Evolutionary conservation across 2,113 vertebrate genomes (phyloP), one percentile per base, ranked within the genome.

Genomic region (Sebastes fasciatus): DNA sequence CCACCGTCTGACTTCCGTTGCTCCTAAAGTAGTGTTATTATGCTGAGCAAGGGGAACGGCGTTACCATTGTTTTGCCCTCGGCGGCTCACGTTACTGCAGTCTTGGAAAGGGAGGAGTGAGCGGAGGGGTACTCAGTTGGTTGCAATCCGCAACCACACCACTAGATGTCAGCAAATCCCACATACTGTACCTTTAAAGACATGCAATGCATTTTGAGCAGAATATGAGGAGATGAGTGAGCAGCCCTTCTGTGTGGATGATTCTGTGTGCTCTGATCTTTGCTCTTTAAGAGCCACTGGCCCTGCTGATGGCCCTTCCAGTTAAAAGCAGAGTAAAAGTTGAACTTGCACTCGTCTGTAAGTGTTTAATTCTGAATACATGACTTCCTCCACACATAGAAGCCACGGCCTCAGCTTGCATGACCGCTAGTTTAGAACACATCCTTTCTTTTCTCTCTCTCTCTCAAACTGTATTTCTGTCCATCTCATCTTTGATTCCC

Each of bases 391-490:
- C 62, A 72, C 64, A 63, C 60, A 69, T 21, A 77, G 21, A 77
- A 8, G 69, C n/a, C n/a, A n/a, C n/a, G n/a, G n/a, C 81, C 51
- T 68, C 58, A 55, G 68, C 51, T 74, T 55, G 34, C 67, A 77
- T 76, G 55, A 43, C 63, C 7, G 7, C 77, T 9, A 57, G 34
- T 74, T 78, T 48, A 74, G 26, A 83, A 26, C 49, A 84, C 54
- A 54, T 73, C 23, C 52, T 46, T 69, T 67, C 76, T 89, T 74
- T 83, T 69, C 49, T 57, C 48, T 71, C 16, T n/a, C 26, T 69
- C 69, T 81, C 42, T n/a, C 40, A 19, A 49, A 64, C 63, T 6
- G 6, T 62, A 78, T 71, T 74, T 73, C 46, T 71, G 17, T 1
- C 45, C 12, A 34, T 61, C 2, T 48, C 0, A 0, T 62, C 52